Percentiles rank a stretch among this genome's conserved stretches.
These are phyloP conservation scores for Diogma glabrata DNA, from an alignment of 2,888 invertebrate species.

Conservation along the genomic window DNA sequence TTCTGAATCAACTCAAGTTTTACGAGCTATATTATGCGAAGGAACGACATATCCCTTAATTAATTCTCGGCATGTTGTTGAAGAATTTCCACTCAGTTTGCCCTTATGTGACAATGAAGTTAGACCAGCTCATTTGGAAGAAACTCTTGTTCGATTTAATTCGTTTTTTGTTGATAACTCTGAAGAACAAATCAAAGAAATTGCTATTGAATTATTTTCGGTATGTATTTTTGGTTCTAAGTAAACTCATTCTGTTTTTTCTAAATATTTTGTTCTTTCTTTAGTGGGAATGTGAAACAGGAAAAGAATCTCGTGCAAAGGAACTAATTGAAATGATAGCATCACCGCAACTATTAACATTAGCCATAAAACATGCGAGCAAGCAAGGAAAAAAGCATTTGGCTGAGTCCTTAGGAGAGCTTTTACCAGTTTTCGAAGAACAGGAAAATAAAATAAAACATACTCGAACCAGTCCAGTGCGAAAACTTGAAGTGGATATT, in stretches of 20 bases:
- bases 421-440: slow-evolving; percentile 39
- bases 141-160: slow-evolving; percentile 53
- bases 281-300: slow-evolving; percentile 72
- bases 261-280: too few relatives aligned
- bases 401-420: slow-evolving; percentile 59
- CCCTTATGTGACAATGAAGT: slow-evolving; percentile 66
- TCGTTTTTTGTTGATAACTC: slow-evolving; percentile 49
- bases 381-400: slow-evolving; percentile 64
- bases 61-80: slow-evolving; percentile 71
- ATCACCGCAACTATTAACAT: slow-evolving; percentile 61
- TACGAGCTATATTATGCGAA: slow-evolving; percentile 76
- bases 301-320: slow-evolving; percentile 73
- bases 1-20: slow-evolving; percentile 62
- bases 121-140: slow-evolving; percentile 75
- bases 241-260: too few relatives aligned
- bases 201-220: slow-evolving; percentile 81
- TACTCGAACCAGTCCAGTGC: too few relatives aligned
- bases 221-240: too few relatives aligned
- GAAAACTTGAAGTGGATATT: too few relatives aligned
- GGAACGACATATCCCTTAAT: slow-evolving; percentile 81
- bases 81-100: slow-evolving; percentile 61
- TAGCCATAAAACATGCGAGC: slow-evolving; percentile 82
- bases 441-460: too few relatives aligned
- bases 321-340: slow-evolving; percentile 76
- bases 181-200: slow-evolving; percentile 59